Conservation (phyloP, 1,140 invertebrate species). For the Apocrypta bakeri region DNA sequence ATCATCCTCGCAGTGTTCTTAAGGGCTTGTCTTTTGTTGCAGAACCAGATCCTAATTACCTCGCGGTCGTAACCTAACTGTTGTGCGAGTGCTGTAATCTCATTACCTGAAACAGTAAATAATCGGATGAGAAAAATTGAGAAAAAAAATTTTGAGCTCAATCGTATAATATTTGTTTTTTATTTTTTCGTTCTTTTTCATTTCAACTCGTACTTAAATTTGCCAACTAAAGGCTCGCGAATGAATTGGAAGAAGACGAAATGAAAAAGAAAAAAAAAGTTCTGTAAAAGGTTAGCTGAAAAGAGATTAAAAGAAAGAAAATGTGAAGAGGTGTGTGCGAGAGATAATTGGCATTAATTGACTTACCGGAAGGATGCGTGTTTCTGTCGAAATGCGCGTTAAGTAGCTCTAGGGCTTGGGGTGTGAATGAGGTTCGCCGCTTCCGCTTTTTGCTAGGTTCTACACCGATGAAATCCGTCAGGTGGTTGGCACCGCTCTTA, state of each 20-base stretch:
- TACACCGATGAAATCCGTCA: slow-evolving; percentile 96
- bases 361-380: slow-evolving; percentile 96
- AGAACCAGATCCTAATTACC: slow-evolving; percentile 99
- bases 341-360: slow-evolving; percentile 45
- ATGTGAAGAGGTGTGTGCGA: background rate
- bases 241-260: no score
- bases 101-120: slow-evolving; percentile 83
- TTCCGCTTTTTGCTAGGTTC: slow-evolving; percentile 98
- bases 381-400: slow-evolving; percentile 97
- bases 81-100: slow-evolving; percentile 96
- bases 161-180: no score
- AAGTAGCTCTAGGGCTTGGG: slow-evolving; percentile 93
- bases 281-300: slow-evolving; percentile 5
- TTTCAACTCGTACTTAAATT: no score
- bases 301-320: background rate
- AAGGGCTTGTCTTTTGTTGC: slow-evolving; percentile 97
- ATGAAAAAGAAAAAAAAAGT: background rate
- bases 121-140: background rate
- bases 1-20: slow-evolving; percentile 96
- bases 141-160: background rate
- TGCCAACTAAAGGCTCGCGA: background rate
- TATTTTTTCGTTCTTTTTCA: background rate
- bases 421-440: slow-evolving; percentile 96
- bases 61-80: slow-evolving; percentile 97
- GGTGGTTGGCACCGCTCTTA: slow-evolving; percentile 91